Conservation (phyloP, 2,888 invertebrate species). For the Drosophila lutescens region DNA sequence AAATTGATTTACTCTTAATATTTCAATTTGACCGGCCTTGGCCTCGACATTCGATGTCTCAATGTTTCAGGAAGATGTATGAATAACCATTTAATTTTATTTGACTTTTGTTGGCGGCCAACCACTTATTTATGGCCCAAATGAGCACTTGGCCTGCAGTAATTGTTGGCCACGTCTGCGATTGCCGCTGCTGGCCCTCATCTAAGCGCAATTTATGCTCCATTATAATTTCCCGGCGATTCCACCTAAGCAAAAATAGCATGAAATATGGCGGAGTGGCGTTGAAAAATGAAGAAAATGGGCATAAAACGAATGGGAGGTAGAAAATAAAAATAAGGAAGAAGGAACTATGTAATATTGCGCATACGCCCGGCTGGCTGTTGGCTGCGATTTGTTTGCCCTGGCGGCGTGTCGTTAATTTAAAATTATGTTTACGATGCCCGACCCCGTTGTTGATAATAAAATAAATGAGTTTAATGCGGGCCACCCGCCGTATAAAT, state of each 20-base stretch:
- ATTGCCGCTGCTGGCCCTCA: conserved; percentile 24
- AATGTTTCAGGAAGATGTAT: conserved; percentile 33
- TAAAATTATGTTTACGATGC: conserved; percentile 55
- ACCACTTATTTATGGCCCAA: conserved; percentile 46
- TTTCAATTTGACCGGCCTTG: conserved; percentile 11
- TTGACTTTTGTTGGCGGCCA: conserved; percentile 39
- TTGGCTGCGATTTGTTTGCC: conserved; percentile 51
- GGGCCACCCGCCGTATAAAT: conserved; percentile 42
- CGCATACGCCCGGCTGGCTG: conserved; percentile 50
- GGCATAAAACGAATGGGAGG: conserved; percentile 9
- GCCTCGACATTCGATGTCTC: conserved; percentile 23
- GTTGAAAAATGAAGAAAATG: conserved; percentile 38
- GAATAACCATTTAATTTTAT: conserved; percentile 47
- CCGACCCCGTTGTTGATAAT: conserved; percentile 48
- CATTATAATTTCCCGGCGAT: conserved; percentile 49
- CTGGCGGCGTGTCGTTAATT: conserved; percentile 52
- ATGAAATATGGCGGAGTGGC: conserved; percentile 45
- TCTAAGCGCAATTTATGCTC: conserved; percentile 54
- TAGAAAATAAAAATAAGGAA: conserved; percentile 10
- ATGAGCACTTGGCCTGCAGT: conserved; percentile 52
- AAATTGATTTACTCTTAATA: conserved; percentile 41
- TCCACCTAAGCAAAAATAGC: conserved; percentile 45
- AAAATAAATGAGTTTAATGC: conserved; percentile 57
- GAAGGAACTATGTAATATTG: conserved; percentile 47
- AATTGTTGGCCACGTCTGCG: conserved; percentile 43